phyloP scores from a whole-genome alignment of 2,797 vertebrate species.

The Crocodylus rhombifer region DNA sequence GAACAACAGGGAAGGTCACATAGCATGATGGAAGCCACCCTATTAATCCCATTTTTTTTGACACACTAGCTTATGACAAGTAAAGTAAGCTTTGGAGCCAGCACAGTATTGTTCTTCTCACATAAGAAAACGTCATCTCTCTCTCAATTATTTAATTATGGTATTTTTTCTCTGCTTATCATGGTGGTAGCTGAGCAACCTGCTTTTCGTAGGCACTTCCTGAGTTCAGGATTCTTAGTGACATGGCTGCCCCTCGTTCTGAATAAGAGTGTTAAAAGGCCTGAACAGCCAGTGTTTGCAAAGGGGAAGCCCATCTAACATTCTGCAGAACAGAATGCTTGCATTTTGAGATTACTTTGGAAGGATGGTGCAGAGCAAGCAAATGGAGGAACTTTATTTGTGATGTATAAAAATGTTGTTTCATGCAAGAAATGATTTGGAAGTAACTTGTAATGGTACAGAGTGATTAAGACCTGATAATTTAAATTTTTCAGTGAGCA shows the following conservation, averaged over 20 bases:
- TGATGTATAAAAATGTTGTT: not conserved
- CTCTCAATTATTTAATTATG: not conserved
- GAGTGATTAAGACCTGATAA: not conserved
- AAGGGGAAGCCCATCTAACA: not conserved
- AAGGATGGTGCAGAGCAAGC: not conserved
- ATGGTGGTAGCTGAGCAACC: rapidly evolving
- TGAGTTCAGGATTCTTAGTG: not conserved
- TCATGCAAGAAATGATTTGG: not conserved
- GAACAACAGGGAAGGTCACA: not conserved
- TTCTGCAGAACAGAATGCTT: not conserved
- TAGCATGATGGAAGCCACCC: constrained; percentile 2
- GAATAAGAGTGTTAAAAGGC: not conserved
- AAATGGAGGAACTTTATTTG: not conserved
- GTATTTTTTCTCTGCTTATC: not conserved
- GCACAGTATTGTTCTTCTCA: rapidly evolving
- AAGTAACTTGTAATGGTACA: not conserved
- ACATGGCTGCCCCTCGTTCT: not conserved
- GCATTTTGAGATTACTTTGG: not conserved
- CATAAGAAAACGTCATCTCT: rapidly evolving
- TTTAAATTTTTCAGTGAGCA: not conserved
- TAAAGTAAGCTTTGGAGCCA: not conserved
- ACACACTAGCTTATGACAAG: rapidly evolving
- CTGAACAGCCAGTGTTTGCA: not conserved
- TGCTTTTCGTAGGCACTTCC: rapidly evolving
- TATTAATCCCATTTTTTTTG: not conserved